Percentiles rank a stretch among this genome's conserved stretches.
Conservation (phyloP, 1,140 invertebrate species). For the Saccostrea cuccullata region DNA sequence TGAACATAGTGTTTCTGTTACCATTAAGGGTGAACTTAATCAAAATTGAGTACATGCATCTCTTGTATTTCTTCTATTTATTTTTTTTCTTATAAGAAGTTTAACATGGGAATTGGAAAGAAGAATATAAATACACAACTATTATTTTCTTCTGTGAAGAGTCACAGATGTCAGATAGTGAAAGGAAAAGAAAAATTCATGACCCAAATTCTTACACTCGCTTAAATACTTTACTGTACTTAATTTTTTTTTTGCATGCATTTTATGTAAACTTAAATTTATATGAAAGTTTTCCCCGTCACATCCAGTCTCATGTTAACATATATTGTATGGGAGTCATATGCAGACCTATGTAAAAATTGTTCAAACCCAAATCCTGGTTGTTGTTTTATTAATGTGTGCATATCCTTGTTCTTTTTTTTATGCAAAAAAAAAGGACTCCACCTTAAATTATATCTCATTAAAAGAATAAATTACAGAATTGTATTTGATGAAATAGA, state of each 20-base stretch:
- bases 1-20: too few relatives aligned
- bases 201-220: background rate
- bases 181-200: background rate
- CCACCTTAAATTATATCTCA: background rate
- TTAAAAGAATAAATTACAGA: background rate
- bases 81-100: too few relatives aligned
- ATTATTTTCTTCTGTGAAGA: background rate
- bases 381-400: background rate
- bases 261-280: too few relatives aligned
- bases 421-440: background rate
- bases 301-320: background rate
- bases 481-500: too few relatives aligned
- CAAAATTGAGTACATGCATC: too few relatives aligned
- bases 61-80: too few relatives aligned
- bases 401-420: background rate
- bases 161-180: background rate
- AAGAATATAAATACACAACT: background rate
- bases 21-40: too few relatives aligned
- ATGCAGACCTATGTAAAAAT: background rate
- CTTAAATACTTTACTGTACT: too few relatives aligned
- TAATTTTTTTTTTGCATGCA: too few relatives aligned
- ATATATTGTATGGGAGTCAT: background rate
- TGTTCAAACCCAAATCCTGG: background rate
- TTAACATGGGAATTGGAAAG: too few relatives aligned
- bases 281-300: too few relatives aligned